Base-by-base conservation (phyloP, 2,888 invertebrate genomes). In the Eupeodes latifasciatus region DNA sequence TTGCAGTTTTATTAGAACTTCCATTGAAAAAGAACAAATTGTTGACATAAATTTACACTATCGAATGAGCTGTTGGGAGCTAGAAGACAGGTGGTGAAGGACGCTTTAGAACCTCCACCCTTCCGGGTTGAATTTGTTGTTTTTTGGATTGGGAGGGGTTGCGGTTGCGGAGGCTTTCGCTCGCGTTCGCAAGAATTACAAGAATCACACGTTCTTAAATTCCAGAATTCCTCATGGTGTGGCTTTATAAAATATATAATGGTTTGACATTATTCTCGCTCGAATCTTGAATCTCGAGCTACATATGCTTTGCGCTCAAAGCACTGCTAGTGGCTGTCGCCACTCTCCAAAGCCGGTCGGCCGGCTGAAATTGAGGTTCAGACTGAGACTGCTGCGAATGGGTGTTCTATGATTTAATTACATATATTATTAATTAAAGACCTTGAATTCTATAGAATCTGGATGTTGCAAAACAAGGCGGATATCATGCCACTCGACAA, bases 361-460 rank as follows among this genome's bases (percentile, higher is more conserved):
- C 6, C 40, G 51, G 11, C 57, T 67, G 71, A 66, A 44, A 62
- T 47, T 14, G 36, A n/a, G 16, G 10, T 12, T 36, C 12, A 44
- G 61, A 67, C 75, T 67, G n/a, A 34, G 53, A 84, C 61, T 61
- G 34, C 61, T 61, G 34, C 81, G 81, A 88, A 88, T 88, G 85
- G 85, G 88, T 88, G 88, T 88, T 88, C 85, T 88, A 88, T 88
- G 88, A 85, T 85, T 88, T 88, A 88, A 88, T 88, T 88, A 88
- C 84, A 88, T 85, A 81, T 78, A 85, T 88, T 88, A 85, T 85
- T 88, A 81, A 85, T 85, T 81, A 53, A 64, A 88, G 85, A 81
- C 88, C 84, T 88, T 88, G 72, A 71, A 71, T 71, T 12, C 80
- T 87, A 40, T 40, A 84, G 71, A 59, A 59, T 72, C 72, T 72